phyloP scores from a whole-genome alignment of 2,113 vertebrate species.

The Nannospalax galili region DNA sequence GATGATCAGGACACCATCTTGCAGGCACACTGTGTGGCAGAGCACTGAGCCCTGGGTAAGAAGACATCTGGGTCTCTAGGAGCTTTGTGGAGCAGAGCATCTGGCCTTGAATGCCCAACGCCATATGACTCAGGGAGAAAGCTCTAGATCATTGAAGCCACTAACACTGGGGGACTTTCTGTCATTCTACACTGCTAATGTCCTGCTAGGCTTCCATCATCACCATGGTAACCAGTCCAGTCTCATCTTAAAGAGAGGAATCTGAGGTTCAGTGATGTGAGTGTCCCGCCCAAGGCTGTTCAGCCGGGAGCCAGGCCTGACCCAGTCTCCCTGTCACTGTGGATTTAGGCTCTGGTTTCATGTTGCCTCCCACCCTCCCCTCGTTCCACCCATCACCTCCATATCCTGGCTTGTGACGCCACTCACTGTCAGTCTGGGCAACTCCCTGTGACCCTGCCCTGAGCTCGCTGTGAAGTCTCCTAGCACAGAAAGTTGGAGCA shows the following conservation, averaged over 20 bases:
- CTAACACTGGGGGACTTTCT: not conserved
- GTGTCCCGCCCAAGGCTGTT: not conserved
- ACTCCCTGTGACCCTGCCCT: accelerated
- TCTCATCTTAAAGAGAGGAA: not conserved
- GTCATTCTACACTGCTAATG: accelerated
- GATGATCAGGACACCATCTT: too few species aligned
- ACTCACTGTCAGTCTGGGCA: not conserved
- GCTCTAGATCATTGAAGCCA: too few species aligned
- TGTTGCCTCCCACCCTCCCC: not conserved
- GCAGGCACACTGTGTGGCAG: not conserved
- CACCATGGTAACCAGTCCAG: not conserved
- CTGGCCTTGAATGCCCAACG: not conserved
- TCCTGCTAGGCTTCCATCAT: not conserved
- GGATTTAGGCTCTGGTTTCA: too few species aligned
- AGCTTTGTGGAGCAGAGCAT: not conserved
- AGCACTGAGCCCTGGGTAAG: not conserved
- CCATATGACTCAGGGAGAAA: not conserved
- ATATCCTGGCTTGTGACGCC: not conserved
- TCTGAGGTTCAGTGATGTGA: not conserved
- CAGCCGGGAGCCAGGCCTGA: not conserved
- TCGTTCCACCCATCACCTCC: not conserved
- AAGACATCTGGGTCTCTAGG: too few species aligned
- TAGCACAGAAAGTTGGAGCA: not conserved
- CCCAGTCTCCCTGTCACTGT: too few species aligned
- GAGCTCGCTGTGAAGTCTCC: not conserved